These are phyloP conservation scores for Otis tarda DNA, from an alignment of 2,113 vertebrate genomes.

Conservation along the genomic window DNA sequence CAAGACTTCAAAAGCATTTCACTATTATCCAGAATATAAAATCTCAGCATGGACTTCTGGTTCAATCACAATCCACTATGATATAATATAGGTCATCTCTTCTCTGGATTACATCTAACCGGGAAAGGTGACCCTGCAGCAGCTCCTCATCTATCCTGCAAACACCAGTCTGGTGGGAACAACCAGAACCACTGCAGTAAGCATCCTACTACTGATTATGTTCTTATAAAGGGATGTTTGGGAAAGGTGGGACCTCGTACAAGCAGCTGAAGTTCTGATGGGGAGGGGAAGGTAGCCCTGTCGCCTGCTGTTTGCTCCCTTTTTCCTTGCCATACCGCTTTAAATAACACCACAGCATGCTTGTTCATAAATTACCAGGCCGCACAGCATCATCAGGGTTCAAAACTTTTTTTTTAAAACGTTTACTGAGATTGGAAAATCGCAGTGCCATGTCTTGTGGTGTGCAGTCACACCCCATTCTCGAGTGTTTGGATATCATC, in stretches of 20 bases:
- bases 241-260: neutral
- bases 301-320: neutral
- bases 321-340: neutral
- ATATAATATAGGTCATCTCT: neutral
- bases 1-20: neutral
- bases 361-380: neutral
- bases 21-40: neutral
- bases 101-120: neutral
- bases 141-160: neutral
- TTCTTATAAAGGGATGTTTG: neutral
- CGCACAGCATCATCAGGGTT: neutral
- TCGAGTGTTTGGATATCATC: neutral
- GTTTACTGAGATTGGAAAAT: neutral
- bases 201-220: accelerated
- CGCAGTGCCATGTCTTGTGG: neutral
- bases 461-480: neutral
- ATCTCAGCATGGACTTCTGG: neutral
- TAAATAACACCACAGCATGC: too few relatives aligned
- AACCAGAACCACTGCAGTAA: neutral
- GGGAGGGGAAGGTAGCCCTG: neutral
- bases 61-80: neutral
- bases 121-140: neutral
- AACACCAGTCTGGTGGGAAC: neutral
- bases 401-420: neutral
- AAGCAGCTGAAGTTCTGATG: neutral